Percentiles rank a stretch among this genome's conserved stretches.
phyloP scores from a whole-genome alignment of 2,888 invertebrate genomes.

The Lordiphosa andalusiaca region DNA sequence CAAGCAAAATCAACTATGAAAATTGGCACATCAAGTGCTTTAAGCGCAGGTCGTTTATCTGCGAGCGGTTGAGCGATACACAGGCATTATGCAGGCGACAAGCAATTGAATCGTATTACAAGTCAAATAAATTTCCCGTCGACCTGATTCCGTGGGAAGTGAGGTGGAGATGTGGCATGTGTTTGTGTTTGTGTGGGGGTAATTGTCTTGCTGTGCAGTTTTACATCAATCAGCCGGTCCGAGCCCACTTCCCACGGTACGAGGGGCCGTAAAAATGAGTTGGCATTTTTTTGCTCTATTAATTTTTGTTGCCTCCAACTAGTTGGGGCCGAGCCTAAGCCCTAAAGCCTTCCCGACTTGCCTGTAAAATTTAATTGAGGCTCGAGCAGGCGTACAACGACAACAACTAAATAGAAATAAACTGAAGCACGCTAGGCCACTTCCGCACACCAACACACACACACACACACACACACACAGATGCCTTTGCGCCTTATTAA shows the following conservation, averaged over 20 bases:
- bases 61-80: constrained; percentile 35
- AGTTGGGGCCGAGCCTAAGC: constrained; percentile 29
- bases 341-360: constrained; percentile 32
- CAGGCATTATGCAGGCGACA: constrained; percentile 59
- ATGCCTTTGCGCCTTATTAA: constrained; percentile 55
- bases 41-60: constrained; percentile 66
- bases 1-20: constrained; percentile 55
- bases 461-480: constrained; percentile 19
- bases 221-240: neutral
- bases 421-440: constrained; percentile 56
- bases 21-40: constrained; percentile 68
- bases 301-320: constrained; percentile 52
- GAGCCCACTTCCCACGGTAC: neutral
- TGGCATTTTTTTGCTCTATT: constrained; percentile 67
- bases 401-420: constrained; percentile 53
- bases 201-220: neutral
- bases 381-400: constrained; percentile 27
- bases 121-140: constrained; percentile 63
- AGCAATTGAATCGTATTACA: constrained; percentile 65
- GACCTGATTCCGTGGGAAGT: neutral
- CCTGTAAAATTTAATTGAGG: constrained; percentile 68
- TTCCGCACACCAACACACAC: constrained; percentile 36
- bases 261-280: constrained; percentile 48
- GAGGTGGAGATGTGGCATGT: neutral
- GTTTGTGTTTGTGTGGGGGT: neutral